Conservation (phyloP, 1,140 invertebrate species). For the Temnothorax nylanderi region DNA sequence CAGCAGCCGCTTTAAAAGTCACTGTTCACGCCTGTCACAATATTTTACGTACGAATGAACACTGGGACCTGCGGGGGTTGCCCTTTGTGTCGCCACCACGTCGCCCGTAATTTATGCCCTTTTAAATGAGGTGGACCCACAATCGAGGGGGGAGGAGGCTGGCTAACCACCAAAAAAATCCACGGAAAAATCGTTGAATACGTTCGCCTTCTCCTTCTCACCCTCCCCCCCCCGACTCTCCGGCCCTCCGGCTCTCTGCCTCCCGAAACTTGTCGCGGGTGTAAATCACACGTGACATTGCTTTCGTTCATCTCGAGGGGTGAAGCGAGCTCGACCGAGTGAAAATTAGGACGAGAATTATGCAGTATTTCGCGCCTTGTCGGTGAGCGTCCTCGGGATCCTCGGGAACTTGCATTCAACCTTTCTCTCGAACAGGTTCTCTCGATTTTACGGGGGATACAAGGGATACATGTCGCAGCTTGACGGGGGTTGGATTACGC, state of each 20-base stretch:
- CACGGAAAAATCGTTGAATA: conserved; percentile 54
- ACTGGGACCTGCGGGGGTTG: conserved; percentile 20
- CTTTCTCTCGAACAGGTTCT: conserved; percentile 3
- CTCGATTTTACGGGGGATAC: not conserved
- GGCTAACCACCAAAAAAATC: conserved; percentile 45
- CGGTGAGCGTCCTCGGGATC: not conserved
- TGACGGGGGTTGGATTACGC: conserved; percentile 50
- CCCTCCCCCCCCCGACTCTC: no score
- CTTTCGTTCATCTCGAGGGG: conserved; percentile 18
- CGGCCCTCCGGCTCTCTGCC: not conserved
- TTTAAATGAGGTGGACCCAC: conserved; percentile 44
- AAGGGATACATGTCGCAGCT: not conserved
- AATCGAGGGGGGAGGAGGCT: not conserved
- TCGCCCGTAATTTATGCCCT: conserved; percentile 41
- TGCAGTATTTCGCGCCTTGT: conserved; percentile 39
- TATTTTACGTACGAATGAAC: conserved; percentile 59
- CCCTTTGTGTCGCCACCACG: conserved; percentile 53
- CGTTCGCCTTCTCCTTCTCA: not conserved
- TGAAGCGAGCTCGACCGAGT: conserved; percentile 19
- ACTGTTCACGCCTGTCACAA: conserved; percentile 68
- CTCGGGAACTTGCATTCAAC: not conserved
- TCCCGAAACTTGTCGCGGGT: conserved; percentile 19
- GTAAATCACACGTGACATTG: conserved; percentile 56
- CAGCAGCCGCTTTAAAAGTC: conserved; percentile 55
- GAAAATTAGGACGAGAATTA: conserved; percentile 58